Evolutionary conservation across 2,113 vertebrate genomes (phyloP).

Genomic region (Regulus satrapa): DNA sequence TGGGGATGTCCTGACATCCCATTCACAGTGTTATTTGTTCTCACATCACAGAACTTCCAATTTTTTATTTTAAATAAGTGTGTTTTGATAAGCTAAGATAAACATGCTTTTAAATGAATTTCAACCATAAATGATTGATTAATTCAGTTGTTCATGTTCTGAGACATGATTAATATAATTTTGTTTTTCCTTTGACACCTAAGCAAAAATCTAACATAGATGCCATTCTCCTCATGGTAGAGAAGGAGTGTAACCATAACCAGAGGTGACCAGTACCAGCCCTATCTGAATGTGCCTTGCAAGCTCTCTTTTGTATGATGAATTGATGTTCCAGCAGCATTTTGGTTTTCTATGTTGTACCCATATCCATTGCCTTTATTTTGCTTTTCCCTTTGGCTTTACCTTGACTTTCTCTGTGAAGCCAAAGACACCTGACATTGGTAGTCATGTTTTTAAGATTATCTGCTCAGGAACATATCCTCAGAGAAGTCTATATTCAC

Average conservation of each 20-base stretch:
- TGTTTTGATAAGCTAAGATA: background rate
- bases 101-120: background rate
- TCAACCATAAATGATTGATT: background rate
- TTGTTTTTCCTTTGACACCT: background rate
- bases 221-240: background rate
- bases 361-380: background rate
- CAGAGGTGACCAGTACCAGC: background rate
- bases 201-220: background rate
- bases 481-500: background rate
- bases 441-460: background rate
- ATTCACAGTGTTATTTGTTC: background rate
- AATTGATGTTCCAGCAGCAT: background rate
- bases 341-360: background rate
- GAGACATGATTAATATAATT: background rate
- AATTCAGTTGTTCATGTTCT: background rate
- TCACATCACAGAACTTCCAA: background rate
- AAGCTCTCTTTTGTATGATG: background rate
- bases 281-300: background rate
- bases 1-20: background rate
- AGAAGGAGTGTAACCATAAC: background rate
- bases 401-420: background rate
- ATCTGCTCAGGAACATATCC: background rate
- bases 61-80: background rate
- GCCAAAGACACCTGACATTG: background rate
- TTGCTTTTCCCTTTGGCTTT: background rate